Evolutionary conservation across 23 tunicate genomes (phyloP).

Genomic region (Oikopleura albicans): DNA sequence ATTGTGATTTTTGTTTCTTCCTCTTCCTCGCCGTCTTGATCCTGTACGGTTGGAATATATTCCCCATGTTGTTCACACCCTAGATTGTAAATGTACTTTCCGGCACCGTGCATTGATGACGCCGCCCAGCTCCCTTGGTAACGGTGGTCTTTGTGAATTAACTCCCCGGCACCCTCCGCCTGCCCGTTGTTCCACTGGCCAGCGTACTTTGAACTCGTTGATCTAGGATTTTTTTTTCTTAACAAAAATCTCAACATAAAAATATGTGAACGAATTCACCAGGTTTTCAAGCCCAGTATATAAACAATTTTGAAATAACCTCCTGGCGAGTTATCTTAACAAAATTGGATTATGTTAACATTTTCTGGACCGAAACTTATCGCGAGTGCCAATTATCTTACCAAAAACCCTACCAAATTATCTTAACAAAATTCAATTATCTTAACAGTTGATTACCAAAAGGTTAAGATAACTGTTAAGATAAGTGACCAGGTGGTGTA

Average conservation of each 20-base stretch:
- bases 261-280: no score
- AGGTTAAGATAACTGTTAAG: no score
- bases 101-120: conserved; percentile 28
- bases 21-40: conserved; percentile 29
- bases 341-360: no score
- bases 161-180: conserved; percentile 87
- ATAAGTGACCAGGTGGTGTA: no score
- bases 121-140: conserved; percentile 94
- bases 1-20: conserved; percentile 40
- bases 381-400: no score
- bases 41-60: conserved; percentile 55
- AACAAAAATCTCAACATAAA: background rate
- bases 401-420: no score
- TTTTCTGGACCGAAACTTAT: no score
- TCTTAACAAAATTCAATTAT: no score
- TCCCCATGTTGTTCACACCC: conserved; percentile 99
- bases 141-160: conserved; percentile 81
- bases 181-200: conserved; percentile 78
- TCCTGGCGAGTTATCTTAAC: no score
- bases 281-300: no score
- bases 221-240: background rate
- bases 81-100: conserved; percentile 62
- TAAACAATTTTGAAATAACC: no score
- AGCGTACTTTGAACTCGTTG: conserved; percentile 60
- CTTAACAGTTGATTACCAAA: no score